phyloP scores from a whole-genome alignment of 53 echinoderm and acorn worm genomes.

The Holothuria leucospilota region DNA sequence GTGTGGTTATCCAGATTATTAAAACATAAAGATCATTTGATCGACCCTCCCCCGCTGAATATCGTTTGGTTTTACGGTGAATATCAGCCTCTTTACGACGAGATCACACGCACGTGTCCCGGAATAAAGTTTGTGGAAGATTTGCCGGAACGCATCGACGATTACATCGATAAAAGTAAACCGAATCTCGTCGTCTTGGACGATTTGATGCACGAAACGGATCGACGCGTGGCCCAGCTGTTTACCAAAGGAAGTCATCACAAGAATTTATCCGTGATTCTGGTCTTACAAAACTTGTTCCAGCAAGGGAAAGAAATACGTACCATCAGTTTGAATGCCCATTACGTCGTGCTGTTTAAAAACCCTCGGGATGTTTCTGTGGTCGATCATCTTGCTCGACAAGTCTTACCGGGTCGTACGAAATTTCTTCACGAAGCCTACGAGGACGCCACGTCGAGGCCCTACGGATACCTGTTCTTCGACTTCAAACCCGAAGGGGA shows the following conservation, averaged over 20 bases:
- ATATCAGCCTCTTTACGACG: constrained; percentile 28
- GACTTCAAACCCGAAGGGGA: constrained; percentile 55
- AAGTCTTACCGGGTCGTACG: constrained; percentile 20
- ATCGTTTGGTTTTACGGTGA: constrained; percentile 51
- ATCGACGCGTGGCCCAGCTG: not conserved
- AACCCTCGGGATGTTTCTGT: constrained; percentile 41
- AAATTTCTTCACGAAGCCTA: constrained; percentile 46
- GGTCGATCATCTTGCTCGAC: constrained; percentile 19
- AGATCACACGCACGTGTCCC: not conserved
- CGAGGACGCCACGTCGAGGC: constrained; percentile 32
- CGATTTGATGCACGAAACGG: constrained; percentile 35
- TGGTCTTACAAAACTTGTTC: constrained; percentile 24
- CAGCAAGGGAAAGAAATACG: constrained; percentile 38
- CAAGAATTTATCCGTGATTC: constrained; percentile 41
- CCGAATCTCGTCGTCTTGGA: constrained; percentile 21
- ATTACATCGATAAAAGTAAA: not conserved
- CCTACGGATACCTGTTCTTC: constrained; percentile 55
- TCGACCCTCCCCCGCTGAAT: not conserved
- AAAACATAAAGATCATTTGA: not conserved
- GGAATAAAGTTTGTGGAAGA: constrained; percentile 33
- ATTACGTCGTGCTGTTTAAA: constrained; percentile 57
- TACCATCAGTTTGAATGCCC: constrained; percentile 50
- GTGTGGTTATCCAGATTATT: constrained; percentile 8
- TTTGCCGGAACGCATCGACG: constrained; percentile 16
- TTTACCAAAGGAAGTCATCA: constrained; percentile 51